Conservation (phyloP, 2,113 vertebrate genomes). For the Microtus montanus region DNA sequence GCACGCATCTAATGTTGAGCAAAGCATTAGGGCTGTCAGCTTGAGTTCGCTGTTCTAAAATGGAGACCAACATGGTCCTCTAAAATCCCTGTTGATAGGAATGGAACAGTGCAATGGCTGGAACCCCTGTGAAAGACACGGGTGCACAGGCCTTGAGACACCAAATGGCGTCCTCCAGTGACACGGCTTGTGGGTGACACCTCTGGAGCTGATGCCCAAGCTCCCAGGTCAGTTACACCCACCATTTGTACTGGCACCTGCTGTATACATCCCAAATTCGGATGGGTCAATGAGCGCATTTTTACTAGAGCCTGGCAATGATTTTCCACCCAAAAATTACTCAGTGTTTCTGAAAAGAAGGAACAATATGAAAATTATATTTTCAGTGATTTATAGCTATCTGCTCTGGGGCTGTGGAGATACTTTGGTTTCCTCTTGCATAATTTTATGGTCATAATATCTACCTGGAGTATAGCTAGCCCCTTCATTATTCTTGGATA, state of each 20-base stretch:
- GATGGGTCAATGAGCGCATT: background rate
- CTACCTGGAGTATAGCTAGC: conserved; percentile 30
- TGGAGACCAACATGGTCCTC: background rate
- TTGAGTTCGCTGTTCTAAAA: background rate
- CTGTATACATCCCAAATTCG: background rate
- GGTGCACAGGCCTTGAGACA: background rate
- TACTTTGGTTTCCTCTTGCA: background rate
- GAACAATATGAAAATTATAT: conserved; percentile 21
- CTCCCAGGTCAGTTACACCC: background rate
- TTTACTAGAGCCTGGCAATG: background rate
- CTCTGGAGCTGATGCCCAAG: background rate
- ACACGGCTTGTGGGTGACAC: background rate
- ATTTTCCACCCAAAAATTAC: background rate
- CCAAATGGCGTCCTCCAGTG: background rate
- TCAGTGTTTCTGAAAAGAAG: background rate
- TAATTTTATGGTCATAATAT: conserved; percentile 42
- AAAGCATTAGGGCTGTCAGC: background rate
- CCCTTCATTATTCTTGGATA: conserved; percentile 8
- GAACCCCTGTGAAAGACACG: background rate
- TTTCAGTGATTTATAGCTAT: conserved; percentile 10
- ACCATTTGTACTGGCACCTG: background rate
- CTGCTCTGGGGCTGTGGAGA: background rate
- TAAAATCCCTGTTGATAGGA: background rate
- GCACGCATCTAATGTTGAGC: background rate
- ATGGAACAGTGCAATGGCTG: background rate